Base-by-base conservation (phyloP, 2,888 invertebrate species). In the Mystacides longicornis region DNA sequence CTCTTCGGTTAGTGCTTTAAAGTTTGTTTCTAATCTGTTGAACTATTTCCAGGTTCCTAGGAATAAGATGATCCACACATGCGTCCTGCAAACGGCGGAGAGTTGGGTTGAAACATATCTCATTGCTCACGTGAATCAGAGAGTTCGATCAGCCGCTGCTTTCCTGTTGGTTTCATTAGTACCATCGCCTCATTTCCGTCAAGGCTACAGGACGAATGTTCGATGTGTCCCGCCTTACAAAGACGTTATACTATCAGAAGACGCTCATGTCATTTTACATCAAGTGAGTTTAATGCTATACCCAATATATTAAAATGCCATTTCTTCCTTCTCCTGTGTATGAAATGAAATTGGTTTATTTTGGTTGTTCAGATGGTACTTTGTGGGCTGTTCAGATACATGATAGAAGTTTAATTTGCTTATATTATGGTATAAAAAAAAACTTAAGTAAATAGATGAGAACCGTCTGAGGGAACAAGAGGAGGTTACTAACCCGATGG, bases 51-150 rank as follows among this genome's bases (percentile, higher is more conserved):
- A 67, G 76, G 85, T 85, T 1, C 88, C 93, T 0, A 82, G 93
- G 58, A 95, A 93, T 73, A 89, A 93, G 68, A 81, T 91, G 49
- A 93, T 92, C 0, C 93, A 93, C 71, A 83, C 88, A 48, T 94
- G 93, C 90, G 92, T 93, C 14, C 75, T 95, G n/a, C 87, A 87
- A 64, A 89, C 89, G n/a, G 83, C 93, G 64, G 93, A 93, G 62
- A 87, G 84, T 21, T 95, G 95, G 94, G 80, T 94, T 54, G 94
- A 95, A 69, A 85, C 87, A 62, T 94, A 91, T 70, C 79, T 95
- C 56, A 81, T 95, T 57, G 89, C 86, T 5, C 89, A 93, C 64
- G 81, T 81, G 58, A 92, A 92, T 67, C 89, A 91, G 62, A 77
- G 94, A 27, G 95, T 95, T 54, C 80, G 95, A 0, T 68, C 76